These are phyloP conservation scores for Orthonevra nobilis DNA, from an alignment of 2,888 invertebrate species.

Conservation along the genomic window DNA sequence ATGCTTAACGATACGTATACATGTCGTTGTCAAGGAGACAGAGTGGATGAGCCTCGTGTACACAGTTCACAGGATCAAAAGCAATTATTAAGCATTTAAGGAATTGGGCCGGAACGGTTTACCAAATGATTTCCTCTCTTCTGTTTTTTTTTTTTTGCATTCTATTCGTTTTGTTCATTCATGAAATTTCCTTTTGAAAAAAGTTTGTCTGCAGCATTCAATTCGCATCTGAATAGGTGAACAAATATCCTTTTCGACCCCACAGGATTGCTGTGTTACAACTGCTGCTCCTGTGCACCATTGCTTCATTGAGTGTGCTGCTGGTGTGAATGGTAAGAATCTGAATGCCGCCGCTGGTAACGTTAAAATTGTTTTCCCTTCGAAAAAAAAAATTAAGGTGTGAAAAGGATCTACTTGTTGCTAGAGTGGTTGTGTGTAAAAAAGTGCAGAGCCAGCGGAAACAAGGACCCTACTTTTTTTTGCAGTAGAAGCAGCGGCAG, in stretches of 20 bases:
- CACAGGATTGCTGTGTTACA: slow-evolving; percentile 17
- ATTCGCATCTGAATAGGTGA: slow-evolving; percentile 19
- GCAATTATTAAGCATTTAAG: slow-evolving; percentile 66
- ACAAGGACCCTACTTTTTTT: slow-evolving; percentile 16
- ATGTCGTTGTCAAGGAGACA: slow-evolving; percentile 20
- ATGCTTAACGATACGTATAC: slow-evolving; percentile 53
- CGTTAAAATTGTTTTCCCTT: slow-evolving; percentile 19
- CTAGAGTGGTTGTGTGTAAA: slow-evolving; percentile 29
- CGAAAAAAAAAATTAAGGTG: slow-evolving; percentile 59
- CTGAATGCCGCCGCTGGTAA: slow-evolving; percentile 33
- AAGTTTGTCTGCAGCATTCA: slow-evolving; percentile 32
- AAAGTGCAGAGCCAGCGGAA: slow-evolving; percentile 22
- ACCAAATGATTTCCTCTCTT: not conserved
- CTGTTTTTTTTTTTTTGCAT: slow-evolving; percentile 9
- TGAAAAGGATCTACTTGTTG: slow-evolving; percentile 66
- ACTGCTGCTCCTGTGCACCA: slow-evolving; percentile 18
- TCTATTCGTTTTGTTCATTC: slow-evolving; percentile 14
- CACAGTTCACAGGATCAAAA: slow-evolving; percentile 12
- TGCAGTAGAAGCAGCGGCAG: no score
- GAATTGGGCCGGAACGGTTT: not conserved
- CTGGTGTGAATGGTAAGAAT: slow-evolving; percentile 1
- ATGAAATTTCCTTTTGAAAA: slow-evolving; percentile 37
- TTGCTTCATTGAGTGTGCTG: slow-evolving; percentile 8
- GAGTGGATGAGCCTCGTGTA: not conserved
- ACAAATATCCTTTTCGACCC: slow-evolving; percentile 16